Base-by-base conservation (phyloP, 37 sponge, comb jelly and placozoan genomes). In the Eunapius fragilis region DNA sequence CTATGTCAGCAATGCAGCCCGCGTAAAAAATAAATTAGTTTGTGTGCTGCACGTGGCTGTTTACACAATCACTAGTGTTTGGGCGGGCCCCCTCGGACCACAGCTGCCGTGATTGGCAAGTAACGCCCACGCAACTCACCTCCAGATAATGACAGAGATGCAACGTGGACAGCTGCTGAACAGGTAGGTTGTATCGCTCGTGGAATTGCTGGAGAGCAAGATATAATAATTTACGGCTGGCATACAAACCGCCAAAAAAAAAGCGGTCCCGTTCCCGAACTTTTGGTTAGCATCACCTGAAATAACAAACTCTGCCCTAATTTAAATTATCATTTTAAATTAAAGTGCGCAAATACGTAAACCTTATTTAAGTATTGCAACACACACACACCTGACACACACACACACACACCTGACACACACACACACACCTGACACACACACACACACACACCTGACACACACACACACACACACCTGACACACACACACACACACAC, bases 121-220 rank as follows among this genome's bases (percentile, higher is more conserved):
- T 17, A 34, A 23, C 26, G 32, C 74, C 31, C 12, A 23, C 31
- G 41, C 41, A 41, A 38, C 90, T 69, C 37, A 91, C 91, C 87
- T 93, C 93, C 32, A 89, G 30, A 69, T 87, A 93, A 37, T 83
- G 82, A 77, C 87, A 93, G 12, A 93, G 81, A 34, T 93, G 93
- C 9, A 93, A 78, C 48, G 83, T 86, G 22, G 93, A 89, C 26
- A 93, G 72, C 11, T 84, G 30, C 1, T 76, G 79, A 31, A 89
- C 85, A 28, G 87, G 71, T 70, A 89, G 22, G 6, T 80, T 71
- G 67, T 75, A 89, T 13, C 87, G 32, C 85, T 93, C 93, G 69
- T 89, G 87, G 77, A 93, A 93, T 86, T 87, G 90, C 93, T 93
- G 77, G 5, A 31, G 37, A 27, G 47, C 26, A 74, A 83, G 78